Evolutionary conservation across 1,140 invertebrate species (phyloP).

Genomic region (Neodiprion pinetum): DNA sequence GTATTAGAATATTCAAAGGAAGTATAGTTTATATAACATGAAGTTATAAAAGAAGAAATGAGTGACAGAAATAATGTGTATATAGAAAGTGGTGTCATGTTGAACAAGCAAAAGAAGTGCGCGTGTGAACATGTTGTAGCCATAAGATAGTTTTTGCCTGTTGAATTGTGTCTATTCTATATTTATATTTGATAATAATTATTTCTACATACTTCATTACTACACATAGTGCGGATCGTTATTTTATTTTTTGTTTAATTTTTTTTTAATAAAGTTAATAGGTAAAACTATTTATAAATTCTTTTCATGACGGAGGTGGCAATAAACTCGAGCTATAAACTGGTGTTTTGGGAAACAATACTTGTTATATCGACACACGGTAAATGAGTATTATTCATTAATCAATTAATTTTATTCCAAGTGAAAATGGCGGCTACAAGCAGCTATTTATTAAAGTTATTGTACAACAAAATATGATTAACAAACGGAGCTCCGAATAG

Average conservation of each 20-base stretch:
- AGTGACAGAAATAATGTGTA: slow-evolving; percentile 40
- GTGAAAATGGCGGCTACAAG: not conserved
- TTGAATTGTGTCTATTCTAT: slow-evolving; percentile 55
- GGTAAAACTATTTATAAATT: slow-evolving; percentile 30
- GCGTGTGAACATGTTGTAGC: slow-evolving; percentile 18
- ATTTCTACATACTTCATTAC: slow-evolving; percentile 47
- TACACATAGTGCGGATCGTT: slow-evolving; percentile 39
- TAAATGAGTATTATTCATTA: not conserved
- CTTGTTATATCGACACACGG: too few relatives aligned
- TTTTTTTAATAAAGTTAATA: slow-evolving; percentile 24
- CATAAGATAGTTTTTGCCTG: slow-evolving; percentile 50
- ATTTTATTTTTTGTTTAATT: slow-evolving; percentile 19
- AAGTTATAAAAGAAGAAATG: slow-evolving; percentile 13
- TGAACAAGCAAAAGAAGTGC: slow-evolving; percentile 33
- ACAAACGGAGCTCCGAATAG: not conserved
- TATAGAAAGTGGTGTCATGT: slow-evolving; percentile 41
- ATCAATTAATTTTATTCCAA: not conserved
- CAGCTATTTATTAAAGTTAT: not conserved
- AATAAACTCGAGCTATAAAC: not conserved
- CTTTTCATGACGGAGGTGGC: slow-evolving; percentile 13
- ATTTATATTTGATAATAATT: slow-evolving; percentile 54
- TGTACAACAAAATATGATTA: too few relatives aligned
- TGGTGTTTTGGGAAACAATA: not conserved
- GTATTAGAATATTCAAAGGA: slow-evolving; percentile 35
- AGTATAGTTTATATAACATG: slow-evolving; percentile 15